These are phyloP conservation scores for Perizoma flavofasciatum DNA, from an alignment of 2,888 invertebrate species.

Conservation along the genomic window DNA sequence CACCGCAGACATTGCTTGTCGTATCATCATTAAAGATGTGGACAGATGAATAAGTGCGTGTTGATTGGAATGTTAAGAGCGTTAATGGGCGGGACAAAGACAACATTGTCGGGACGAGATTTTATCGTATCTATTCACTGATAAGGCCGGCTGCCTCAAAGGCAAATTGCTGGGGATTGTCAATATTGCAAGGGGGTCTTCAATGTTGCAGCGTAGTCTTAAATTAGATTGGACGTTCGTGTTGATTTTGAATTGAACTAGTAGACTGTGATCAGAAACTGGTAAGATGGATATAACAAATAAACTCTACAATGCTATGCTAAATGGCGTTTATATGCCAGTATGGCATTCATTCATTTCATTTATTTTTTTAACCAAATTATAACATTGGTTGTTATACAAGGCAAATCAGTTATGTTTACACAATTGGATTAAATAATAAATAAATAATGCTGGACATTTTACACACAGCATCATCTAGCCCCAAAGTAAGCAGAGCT, in stretches of 20 bases:
- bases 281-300: too few species aligned
- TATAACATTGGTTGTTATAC: too few species aligned
- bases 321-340: too few species aligned
- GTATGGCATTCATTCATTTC: too few species aligned
- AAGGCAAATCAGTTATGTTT: too few species aligned
- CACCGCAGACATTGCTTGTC: slow-evolving; percentile 57
- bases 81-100: slow-evolving; percentile 82
- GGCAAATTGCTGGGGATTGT: slow-evolving; percentile 73
- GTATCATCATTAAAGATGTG: slow-evolving; percentile 48
- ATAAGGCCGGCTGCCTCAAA: slow-evolving; percentile 81
- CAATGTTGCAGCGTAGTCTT: slow-evolving; percentile 17
- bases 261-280: too few species aligned
- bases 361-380: too few species aligned
- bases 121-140: slow-evolving; percentile 44
- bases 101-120: slow-evolving; percentile 59
- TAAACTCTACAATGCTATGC: too few species aligned
- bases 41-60: slow-evolving; percentile 82
- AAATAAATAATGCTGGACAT: too few species aligned
- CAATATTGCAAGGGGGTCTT: slow-evolving; percentile 59
- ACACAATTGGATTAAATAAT: too few species aligned
- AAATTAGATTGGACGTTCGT: slow-evolving; percentile 16
- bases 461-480: too few species aligned
- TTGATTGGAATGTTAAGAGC: slow-evolving; percentile 81
- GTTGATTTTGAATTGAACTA: slow-evolving; percentile 22
- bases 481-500: too few species aligned